Evolutionary conservation across 2,797 vertebrate species (phyloP).

Genomic region (Acanthurus leucopareius): DNA sequence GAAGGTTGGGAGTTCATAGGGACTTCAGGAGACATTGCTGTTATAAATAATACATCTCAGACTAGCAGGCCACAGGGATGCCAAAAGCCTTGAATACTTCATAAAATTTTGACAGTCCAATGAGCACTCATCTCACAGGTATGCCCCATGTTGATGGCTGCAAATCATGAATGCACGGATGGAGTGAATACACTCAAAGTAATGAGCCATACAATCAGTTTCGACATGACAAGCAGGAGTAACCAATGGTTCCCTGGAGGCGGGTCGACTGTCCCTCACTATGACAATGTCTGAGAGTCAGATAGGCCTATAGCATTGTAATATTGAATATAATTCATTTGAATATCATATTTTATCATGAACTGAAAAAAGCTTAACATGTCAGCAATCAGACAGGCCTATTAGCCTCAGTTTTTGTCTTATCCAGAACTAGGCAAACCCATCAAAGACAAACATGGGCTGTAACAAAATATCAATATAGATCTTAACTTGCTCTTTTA

Average conservation of each 20-base stretch:
- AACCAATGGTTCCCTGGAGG: neutral
- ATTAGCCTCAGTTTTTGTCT: neutral
- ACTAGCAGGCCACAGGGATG: neutral
- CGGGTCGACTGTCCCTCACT: neutral
- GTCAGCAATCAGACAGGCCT: neutral
- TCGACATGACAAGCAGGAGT: neutral
- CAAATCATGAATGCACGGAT: conserved; percentile 5
- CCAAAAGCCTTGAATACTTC: conserved; percentile 12
- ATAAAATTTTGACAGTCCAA: neutral
- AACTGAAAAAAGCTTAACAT: neutral
- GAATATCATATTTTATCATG: neutral
- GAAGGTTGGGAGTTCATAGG: neutral
- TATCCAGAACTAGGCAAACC: neutral
- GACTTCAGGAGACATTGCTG: neutral
- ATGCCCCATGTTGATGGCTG: neutral
- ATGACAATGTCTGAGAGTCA: neutral
- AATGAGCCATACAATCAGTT: neutral
- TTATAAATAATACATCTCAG: neutral
- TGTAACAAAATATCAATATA: too few relatives aligned
- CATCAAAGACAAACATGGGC: too few relatives aligned
- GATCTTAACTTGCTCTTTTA: too few relatives aligned
- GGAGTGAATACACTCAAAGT: neutral
- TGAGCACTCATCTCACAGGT: neutral
- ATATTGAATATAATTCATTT: neutral
- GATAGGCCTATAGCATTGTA: neutral